Conservation (phyloP, 2,797 vertebrate species). For the Epinephelus malabaricus region DNA sequence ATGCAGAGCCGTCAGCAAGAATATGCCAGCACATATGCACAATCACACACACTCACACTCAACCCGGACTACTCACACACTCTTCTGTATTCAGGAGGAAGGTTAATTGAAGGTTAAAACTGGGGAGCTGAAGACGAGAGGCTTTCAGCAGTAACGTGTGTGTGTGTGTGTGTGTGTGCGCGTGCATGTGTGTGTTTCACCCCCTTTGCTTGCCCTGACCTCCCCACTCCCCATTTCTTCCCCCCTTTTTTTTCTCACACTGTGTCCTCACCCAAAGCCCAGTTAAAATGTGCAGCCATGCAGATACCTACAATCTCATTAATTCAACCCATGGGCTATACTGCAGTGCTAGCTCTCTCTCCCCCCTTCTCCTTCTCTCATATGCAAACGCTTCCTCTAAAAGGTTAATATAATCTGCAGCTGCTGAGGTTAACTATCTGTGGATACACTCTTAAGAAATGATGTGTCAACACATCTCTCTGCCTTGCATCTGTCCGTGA, state of each 20-base stretch:
- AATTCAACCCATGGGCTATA: conserved; percentile 82
- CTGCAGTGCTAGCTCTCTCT: conserved; percentile 62
- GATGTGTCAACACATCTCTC: conserved; percentile 63
- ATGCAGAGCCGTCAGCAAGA: conserved; percentile 44
- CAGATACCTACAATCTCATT: conserved; percentile 86
- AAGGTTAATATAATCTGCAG: conserved; percentile 83
- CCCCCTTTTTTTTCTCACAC: conserved; percentile 27
- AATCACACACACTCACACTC: conserved; percentile 64
- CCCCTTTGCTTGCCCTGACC: conserved; percentile 62
- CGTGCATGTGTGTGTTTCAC: conserved; percentile 42
- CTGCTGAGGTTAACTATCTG: conserved; percentile 76
- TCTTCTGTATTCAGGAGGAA: conserved; percentile 75
- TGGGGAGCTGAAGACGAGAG: conserved; percentile 70
- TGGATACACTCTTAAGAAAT: conserved; percentile 52
- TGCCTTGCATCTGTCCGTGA: conserved; percentile 5
- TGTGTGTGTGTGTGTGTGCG: conserved; percentile 52
- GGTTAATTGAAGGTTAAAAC: conserved; percentile 86
- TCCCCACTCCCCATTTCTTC: conserved; percentile 54
- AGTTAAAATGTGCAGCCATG: conserved; percentile 85
- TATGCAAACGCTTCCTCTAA: conserved; percentile 75
- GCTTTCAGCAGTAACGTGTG: conserved; percentile 58
- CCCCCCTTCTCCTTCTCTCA: conserved; percentile 36
- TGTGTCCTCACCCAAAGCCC: conserved; percentile 66
- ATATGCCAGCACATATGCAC: conserved; percentile 57
- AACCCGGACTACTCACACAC: conserved; percentile 59